These are phyloP conservation scores for Cynodonichthys magdalenae DNA, from an alignment of 2,797 vertebrate species.

Conservation along the genomic window DNA sequence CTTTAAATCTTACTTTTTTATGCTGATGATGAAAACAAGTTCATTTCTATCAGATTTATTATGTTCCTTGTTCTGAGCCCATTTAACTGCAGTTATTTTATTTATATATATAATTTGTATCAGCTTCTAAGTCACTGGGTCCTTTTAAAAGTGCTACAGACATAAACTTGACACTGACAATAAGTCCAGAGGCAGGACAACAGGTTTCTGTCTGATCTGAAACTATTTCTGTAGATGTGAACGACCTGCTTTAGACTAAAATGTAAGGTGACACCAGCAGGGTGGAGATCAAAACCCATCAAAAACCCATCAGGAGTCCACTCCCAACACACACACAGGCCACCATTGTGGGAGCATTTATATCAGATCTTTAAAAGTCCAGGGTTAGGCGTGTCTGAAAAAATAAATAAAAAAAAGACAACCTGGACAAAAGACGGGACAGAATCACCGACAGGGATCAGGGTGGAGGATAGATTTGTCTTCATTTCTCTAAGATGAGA, in stretches of 20 bases:
- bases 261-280: slow-evolving; percentile 46
- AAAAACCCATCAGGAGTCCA: slow-evolving; percentile 28
- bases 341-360: slow-evolving; percentile 21
- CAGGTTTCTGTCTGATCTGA: background rate
- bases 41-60: too few species aligned
- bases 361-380: background rate
- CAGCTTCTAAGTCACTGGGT: too few species aligned
- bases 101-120: too few species aligned
- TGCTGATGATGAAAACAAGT: too few species aligned
- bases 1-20: too few species aligned
- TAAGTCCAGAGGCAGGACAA: background rate
- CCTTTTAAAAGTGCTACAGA: too few species aligned
- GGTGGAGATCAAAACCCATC: slow-evolving; percentile 51
- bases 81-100: too few species aligned
- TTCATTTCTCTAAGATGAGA: too few species aligned
- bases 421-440: slow-evolving; percentile 15
- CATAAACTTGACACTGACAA: too few species aligned
- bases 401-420: background rate
- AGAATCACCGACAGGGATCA: background rate
- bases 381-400: slow-evolving; percentile 26
- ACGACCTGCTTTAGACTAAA: background rate
- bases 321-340: slow-evolving; percentile 8
- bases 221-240: background rate
- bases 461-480: background rate
- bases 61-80: too few species aligned